Conservation (phyloP, 2,797 vertebrate species). For the Neostethus bicornis region DNA sequence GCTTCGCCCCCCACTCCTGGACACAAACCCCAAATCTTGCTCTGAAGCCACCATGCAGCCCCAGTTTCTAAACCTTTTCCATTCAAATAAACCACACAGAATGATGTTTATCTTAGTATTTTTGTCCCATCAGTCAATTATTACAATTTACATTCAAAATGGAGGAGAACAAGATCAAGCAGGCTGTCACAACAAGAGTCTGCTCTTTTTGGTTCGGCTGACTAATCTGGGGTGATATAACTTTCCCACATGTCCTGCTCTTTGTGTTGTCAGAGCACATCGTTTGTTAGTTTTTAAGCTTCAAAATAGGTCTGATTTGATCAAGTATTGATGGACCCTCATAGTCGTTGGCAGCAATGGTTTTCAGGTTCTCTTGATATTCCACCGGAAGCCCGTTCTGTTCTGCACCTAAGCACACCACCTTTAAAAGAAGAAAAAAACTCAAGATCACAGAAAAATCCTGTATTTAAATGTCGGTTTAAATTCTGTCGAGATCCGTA, state of each 20-base stretch:
- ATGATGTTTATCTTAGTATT: neutral
- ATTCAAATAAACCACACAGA: neutral
- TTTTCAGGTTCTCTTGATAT: constrained; percentile 62
- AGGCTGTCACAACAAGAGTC: neutral
- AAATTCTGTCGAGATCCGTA: constrained; percentile 13
- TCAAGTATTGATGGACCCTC: constrained; percentile 64
- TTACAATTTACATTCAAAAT: neutral
- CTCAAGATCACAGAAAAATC: neutral
- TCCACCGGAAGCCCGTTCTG: constrained; percentile 66
- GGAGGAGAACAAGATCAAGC: neutral
- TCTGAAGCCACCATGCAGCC: no score
- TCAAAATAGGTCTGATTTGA: constrained; percentile 35
- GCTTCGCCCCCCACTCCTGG: no score
- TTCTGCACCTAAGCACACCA: constrained; percentile 70
- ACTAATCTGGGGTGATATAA: neutral
- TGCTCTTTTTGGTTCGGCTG: neutral
- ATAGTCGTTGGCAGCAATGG: constrained; percentile 71
- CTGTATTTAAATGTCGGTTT: neutral
- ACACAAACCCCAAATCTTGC: no score
- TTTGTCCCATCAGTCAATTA: neutral
- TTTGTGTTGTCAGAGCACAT: neutral
- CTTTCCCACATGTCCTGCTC: neutral
- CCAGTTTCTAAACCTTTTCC: neutral
- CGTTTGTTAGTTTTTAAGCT: constrained; percentile 3
- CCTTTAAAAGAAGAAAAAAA: constrained; percentile 39